Base-by-base conservation (phyloP, 1,140 invertebrate genomes). In the Apis florea region DNA sequence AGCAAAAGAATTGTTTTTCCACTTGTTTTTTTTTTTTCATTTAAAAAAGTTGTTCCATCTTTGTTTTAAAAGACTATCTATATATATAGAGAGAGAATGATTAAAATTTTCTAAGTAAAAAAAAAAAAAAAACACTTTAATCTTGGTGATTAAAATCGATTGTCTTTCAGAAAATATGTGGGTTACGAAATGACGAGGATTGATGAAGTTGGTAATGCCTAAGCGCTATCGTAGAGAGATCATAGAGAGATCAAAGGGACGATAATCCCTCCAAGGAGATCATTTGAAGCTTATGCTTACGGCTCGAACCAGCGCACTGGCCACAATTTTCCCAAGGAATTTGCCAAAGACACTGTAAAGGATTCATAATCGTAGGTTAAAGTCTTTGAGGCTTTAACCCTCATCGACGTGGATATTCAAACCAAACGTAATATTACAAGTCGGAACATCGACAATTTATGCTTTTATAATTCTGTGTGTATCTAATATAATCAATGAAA, bases 181-280 rank as follows among this genome's bases (percentile, higher is more conserved):
- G 21, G 12, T 12, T 2, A 53, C 24, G 11, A 68, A 47, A 68
- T n/a, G 26, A 21, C 10, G 15, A 21, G 56, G 68, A 49, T 61
- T n/a, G 21, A 13, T 13, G n/a, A 79, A 79, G 49, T 64, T 64
- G 24, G 4, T 83, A 63, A 74, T 59, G 53, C 21, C 11, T 56
- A 19, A 31, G 1, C 67, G 17, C 53, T 58, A 71, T 61, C n/a
- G 15, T 15, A 68, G 77, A 40, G 31, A 19, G 54, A 85, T 85
- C 76, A 59, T 79, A 81, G 77, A 40, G 31, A 19, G 54, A 85
- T 85, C 76, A 63, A 83, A 81, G 77, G 24, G 5, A 53, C 58
- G 82, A 87, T 87, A 87, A 87, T 86, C 76, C 69, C 61, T 24
- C 26, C n/a, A 56, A 77, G n/a, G 79, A 77, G 82, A 87, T 86